Evolutionary conservation across 1,140 invertebrate species (phyloP).

Genomic region (Diprion similis): DNA sequence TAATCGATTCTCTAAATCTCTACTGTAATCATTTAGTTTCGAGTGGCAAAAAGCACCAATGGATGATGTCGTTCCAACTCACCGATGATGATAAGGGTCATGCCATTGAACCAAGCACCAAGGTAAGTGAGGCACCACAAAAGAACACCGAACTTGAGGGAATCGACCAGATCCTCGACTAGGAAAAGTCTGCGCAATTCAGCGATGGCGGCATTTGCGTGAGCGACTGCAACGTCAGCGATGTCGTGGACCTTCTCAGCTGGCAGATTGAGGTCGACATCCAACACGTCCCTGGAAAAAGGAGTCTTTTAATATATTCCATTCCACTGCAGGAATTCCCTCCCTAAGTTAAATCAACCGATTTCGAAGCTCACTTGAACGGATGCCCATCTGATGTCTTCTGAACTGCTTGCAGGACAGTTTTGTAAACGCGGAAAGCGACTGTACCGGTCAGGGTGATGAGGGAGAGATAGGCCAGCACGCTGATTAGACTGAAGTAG

Average conservation of each 20-base stretch:
- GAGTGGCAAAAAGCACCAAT: not conserved
- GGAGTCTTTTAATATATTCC: constrained; percentile 23
- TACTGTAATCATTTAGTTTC: not conserved
- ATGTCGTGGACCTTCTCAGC: constrained; percentile 89
- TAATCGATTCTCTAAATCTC: not conserved
- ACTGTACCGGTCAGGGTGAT: constrained; percentile 83
- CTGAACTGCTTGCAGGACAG: constrained; percentile 93
- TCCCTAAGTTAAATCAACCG: not conserved
- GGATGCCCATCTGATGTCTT: constrained; percentile 97
- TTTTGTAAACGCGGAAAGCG: constrained; percentile 95
- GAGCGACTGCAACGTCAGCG: constrained; percentile 81
- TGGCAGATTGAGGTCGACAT: constrained; percentile 83
- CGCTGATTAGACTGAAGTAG: constrained; percentile 94
- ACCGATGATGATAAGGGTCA: constrained; percentile 95
- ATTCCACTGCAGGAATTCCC: not conserved
- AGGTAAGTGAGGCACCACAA: constrained; percentile 96
- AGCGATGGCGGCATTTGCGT: constrained; percentile 79
- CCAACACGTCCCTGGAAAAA: constrained; percentile 81
- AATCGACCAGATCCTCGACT: constrained; percentile 96
- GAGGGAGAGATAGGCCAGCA: constrained; percentile 90
- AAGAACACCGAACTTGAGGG: constrained; percentile 90
- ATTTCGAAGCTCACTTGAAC: constrained; percentile 82
- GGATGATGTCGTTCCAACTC: constrained; percentile 41
- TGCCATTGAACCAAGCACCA: constrained; percentile 97
- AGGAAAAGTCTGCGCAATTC: constrained; percentile 93